These are phyloP conservation scores for Fratercula arctica DNA, from an alignment of 2,797 vertebrate species.

Conservation along the genomic window DNA sequence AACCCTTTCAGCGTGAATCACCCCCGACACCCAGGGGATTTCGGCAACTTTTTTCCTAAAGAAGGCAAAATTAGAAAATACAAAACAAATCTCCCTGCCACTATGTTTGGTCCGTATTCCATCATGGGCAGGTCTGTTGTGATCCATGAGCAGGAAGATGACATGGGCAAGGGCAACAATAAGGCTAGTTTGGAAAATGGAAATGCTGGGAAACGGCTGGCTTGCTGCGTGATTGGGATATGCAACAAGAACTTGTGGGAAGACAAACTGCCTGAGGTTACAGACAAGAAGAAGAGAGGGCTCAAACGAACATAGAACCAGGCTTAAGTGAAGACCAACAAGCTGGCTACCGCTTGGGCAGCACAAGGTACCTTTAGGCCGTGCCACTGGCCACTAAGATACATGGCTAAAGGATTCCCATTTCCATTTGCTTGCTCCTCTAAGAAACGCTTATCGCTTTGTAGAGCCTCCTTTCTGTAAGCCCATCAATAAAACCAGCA, in stretches of 20 bases:
- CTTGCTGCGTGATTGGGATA: constrained; percentile 89
- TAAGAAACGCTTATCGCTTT: background rate
- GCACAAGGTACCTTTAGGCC: background rate
- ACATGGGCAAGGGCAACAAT: constrained; percentile 88
- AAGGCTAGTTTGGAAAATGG: constrained; percentile 87
- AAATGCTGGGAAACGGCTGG: constrained; percentile 88
- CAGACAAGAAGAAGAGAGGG: constrained; percentile 64
- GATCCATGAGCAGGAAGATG: constrained; percentile 87
- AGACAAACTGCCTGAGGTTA: constrained; percentile 10
- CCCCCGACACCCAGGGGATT: constrained; percentile 91
- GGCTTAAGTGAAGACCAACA: background rate
- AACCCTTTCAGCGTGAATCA: constrained; percentile 84
- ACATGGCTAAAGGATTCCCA: background rate
- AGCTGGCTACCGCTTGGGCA: background rate
- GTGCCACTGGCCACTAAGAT: fast-evolving
- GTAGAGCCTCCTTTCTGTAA: background rate
- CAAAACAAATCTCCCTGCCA: constrained; percentile 70
- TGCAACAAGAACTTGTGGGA: constrained; percentile 79
- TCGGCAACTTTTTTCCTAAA: constrained; percentile 88
- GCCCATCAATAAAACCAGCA: constrained; percentile 67
- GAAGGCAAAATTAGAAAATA: constrained; percentile 78
- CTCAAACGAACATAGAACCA: background rate
- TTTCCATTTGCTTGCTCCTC: background rate
- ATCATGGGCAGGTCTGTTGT: constrained; percentile 87
- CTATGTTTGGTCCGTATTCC: constrained; percentile 79